Conservation (phyloP, 2,113 vertebrate species). For the Callipepla californica region DNA sequence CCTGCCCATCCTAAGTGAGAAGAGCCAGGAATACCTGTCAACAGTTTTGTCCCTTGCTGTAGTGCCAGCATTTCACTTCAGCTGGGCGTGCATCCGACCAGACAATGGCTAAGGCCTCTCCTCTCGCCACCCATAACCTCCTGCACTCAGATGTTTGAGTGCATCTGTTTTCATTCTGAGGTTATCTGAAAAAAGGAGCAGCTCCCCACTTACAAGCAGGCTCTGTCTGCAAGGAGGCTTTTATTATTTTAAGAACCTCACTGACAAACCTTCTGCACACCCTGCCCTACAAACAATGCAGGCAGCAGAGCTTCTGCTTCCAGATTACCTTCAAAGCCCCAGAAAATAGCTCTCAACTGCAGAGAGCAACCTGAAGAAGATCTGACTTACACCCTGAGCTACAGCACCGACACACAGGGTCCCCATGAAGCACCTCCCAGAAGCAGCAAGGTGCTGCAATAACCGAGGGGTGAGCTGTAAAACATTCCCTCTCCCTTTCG, state of each 20-base stretch:
- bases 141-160: background rate
- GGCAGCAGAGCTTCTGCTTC: background rate
- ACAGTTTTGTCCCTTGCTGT: background rate
- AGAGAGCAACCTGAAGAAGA: background rate
- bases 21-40: background rate
- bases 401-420: background rate
- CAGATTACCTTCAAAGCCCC: constrained; percentile 74
- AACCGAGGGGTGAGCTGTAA: background rate
- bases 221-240: background rate
- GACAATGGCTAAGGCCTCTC: background rate
- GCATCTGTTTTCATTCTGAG: constrained; percentile 19
- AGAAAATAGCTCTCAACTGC: background rate
- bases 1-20: background rate
- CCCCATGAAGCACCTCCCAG: background rate
- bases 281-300: background rate
- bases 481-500: background rate
- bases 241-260: constrained; percentile 43
- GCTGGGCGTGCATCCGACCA: fast-evolving
- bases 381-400: background rate
- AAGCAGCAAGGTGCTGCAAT: background rate
- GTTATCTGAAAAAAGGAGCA: background rate
- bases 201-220: background rate
- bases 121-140: background rate
- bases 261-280: constrained; percentile 55
- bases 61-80: background rate